These are phyloP conservation scores for Apodemus sylvaticus DNA, from an alignment of 2,113 vertebrate genomes.

Conservation along the genomic window DNA sequence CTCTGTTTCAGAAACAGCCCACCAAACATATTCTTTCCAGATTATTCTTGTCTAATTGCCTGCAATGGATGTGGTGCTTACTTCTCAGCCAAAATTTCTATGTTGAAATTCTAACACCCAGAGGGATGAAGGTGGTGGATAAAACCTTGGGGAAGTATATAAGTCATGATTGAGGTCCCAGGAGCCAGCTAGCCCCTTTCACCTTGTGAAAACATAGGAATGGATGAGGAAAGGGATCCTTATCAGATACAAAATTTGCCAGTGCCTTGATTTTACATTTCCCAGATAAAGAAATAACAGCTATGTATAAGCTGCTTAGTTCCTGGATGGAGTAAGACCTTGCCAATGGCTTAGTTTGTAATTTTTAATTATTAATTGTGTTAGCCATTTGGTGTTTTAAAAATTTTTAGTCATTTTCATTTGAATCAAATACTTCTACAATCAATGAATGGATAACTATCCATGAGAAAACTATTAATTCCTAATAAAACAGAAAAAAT, in stretches of 20 bases:
- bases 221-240: neutral
- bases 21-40: neutral
- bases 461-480: conserved; percentile 18
- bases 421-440: conserved; percentile 23
- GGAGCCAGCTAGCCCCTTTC: neutral
- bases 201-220: neutral
- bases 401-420: neutral
- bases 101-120: neutral
- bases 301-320: neutral
- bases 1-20: neutral
- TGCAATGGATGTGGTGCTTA: neutral
- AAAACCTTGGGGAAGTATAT: neutral
- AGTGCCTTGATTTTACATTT: neutral
- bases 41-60: conserved; percentile 6
- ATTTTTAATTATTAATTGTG: neutral
- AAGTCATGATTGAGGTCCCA: neutral
- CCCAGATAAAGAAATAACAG: neutral
- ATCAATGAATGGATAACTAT: neutral
- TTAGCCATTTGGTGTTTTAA: neutral
- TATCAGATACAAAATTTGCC: neutral
- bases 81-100: neutral
- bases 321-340: neutral
- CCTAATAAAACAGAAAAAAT: conserved; percentile 31
- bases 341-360: neutral
- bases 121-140: neutral